Evolutionary conservation across 2,797 vertebrate genomes (phyloP), one percentile per base, ranked within the genome.

Genomic region (Sebastes minor): DNA sequence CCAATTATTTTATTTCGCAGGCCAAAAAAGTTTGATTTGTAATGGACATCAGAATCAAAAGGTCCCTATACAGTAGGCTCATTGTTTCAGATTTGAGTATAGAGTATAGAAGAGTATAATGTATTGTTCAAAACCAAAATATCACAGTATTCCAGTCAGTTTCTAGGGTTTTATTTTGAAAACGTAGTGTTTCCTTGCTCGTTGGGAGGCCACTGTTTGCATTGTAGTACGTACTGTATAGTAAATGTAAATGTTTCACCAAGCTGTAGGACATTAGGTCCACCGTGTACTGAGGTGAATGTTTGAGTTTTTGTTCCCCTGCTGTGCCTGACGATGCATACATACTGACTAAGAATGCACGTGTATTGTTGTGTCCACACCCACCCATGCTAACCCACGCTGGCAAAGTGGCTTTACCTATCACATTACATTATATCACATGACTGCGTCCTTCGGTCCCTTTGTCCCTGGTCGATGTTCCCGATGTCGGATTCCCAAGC

Each of bases 341-440:
- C 77, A 62, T 30, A 69, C 69, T 46, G 71, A 74, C 49, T 6
- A 64, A 79, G 63, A 74, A 83, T 80, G 56, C 61, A 65, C 30
- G 2, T 71, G 60, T 38, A 68, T 86, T 88, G 80, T 86, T 78
- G 55, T 12, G 25, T 61, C 71, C 76, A 66, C 83, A 23, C 72
- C 83, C 77, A 42, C 66, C 42, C 52, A 63, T 27, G 70, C 69
- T 57, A 63, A 63, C 67, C 67, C 77, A 28, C 71, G 9, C 71
- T 10, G 76, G 61, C 71, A 75, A 71, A 83, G 69, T 90, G 89
- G 92, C 91, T 92, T 92, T 89, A 89, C 86, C 89, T 59, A 86
- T 94, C 93, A 89, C 59, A 83, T 78, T 38, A 65, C 86, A 90
- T 95, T 92, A 95, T 66, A 59, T 83, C 91, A 89, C 92, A 94